These are phyloP conservation scores for Loripinus fragilis DNA, from an alignment of 2,888 invertebrate species.

Conservation along the genomic window DNA sequence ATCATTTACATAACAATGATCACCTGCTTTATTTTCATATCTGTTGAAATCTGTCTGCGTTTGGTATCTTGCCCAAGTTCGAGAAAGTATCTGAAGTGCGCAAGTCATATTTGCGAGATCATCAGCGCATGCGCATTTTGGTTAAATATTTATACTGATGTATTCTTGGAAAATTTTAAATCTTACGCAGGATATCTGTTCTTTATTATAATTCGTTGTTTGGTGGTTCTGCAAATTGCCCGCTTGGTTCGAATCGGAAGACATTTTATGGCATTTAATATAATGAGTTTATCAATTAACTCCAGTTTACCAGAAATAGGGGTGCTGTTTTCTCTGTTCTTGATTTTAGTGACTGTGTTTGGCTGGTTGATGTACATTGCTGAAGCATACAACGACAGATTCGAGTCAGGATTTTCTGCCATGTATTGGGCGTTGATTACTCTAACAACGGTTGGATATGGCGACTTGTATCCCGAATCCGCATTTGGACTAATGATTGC, in stretches of 20 bases:
- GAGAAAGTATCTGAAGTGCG: not conserved
- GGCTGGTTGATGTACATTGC: conserved; percentile 18
- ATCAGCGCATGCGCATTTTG: not conserved
- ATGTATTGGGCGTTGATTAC: conserved; percentile 29
- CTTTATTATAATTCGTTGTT: not conserved
- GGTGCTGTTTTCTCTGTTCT: not conserved
- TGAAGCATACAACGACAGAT: not conserved
- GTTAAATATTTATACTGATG: conserved; percentile 5
- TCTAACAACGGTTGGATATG: conserved; percentile 31
- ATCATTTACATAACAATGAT: not conserved
- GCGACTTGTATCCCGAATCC: conserved; percentile 14
- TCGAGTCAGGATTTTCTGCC: not conserved
- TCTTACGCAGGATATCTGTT: not conserved
- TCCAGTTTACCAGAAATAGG: conserved; percentile 14
- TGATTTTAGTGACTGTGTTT: conserved; percentile 5
- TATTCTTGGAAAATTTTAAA: not conserved
- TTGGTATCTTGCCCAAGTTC: conserved; percentile 3
- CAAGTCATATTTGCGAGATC: not conserved
- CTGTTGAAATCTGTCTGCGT: not conserved
- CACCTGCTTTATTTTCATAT: not conserved
- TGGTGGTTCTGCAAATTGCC: not conserved
- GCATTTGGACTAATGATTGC: conserved; percentile 9
- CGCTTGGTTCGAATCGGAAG: conserved; percentile 12
- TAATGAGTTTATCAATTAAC: not conserved
- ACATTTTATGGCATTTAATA: not conserved